Percentiles rank a stretch among this genome's conserved stretches.
Conservation (phyloP, 2,888 invertebrate genomes). For the Megaustenia siamemsis region DNA sequence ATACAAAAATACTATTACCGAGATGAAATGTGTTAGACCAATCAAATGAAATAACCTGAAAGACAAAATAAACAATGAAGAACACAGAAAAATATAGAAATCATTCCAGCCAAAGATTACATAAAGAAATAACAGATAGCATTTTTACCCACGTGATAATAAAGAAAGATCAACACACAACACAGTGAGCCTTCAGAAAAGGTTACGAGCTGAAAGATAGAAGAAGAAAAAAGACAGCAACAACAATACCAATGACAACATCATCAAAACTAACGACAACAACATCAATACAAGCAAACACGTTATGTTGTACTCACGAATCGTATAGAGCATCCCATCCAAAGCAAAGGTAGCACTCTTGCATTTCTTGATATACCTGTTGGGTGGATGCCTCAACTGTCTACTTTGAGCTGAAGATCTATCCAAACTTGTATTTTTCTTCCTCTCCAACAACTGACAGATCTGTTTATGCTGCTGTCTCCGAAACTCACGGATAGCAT, state of each 20-base stretch:
- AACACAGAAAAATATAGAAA: too few species aligned
- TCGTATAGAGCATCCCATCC: constrained; percentile 91
- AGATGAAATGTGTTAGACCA: too few species aligned
- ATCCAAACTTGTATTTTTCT: constrained; percentile 32
- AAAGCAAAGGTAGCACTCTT: constrained; percentile 92
- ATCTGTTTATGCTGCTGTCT: constrained; percentile 40
- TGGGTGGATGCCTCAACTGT: constrained; percentile 37
- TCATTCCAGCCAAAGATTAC: too few species aligned
- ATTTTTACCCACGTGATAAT: too few species aligned
- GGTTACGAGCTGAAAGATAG: too few species aligned
- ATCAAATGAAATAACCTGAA: too few species aligned
- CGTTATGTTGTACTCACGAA: constrained; percentile 84
- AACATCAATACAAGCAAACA: neutral
- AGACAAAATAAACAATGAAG: too few species aligned
- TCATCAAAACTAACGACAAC: neutral
- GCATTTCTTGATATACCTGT: constrained; percentile 82
- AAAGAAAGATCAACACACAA: too few species aligned
- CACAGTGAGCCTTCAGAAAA: too few species aligned
- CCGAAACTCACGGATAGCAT: constrained; percentile 39
- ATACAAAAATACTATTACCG: too few species aligned
- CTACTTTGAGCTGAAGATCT: constrained; percentile 38
- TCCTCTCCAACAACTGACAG: constrained; percentile 38
- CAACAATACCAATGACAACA: neutral
- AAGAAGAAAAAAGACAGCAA: neutral
- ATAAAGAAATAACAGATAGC: too few species aligned